Conservation (phyloP, 2,113 vertebrate genomes). For the Cacatua alba region DNA sequence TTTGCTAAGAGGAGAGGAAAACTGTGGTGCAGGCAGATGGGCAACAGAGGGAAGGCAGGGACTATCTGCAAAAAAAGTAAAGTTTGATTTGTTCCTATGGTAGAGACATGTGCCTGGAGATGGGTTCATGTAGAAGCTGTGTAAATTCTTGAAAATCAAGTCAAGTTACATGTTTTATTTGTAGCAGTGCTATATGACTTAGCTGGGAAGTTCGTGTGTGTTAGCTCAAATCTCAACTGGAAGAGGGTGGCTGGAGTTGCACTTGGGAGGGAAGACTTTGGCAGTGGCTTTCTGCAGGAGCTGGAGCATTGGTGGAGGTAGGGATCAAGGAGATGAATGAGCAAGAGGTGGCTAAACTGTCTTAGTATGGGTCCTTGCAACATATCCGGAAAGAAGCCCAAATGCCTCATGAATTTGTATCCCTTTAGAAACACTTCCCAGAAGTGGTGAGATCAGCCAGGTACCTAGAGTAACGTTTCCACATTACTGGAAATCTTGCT, state of each 20-base stretch:
- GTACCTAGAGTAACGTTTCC: background rate
- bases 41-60: constrained; percentile 9
- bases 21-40: constrained; percentile 9
- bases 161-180: background rate
- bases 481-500: background rate
- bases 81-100: background rate
- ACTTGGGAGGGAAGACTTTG: background rate
- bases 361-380: background rate
- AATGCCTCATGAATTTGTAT: background rate
- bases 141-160: background rate
- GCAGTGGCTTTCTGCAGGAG: background rate
- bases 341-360: background rate
- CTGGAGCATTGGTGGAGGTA: background rate
- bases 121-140: background rate
- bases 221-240: background rate
- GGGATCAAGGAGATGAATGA: background rate
- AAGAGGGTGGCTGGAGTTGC: background rate
- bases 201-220: background rate
- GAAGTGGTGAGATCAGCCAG: background rate
- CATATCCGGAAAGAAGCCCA: background rate
- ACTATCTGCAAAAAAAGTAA: background rate
- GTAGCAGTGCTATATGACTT: background rate
- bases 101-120: background rate
- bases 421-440: background rate
- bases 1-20: background rate